phyloP scores from a whole-genome alignment of 2,113 vertebrate species.

The Daubentonia madagascariensis region DNA sequence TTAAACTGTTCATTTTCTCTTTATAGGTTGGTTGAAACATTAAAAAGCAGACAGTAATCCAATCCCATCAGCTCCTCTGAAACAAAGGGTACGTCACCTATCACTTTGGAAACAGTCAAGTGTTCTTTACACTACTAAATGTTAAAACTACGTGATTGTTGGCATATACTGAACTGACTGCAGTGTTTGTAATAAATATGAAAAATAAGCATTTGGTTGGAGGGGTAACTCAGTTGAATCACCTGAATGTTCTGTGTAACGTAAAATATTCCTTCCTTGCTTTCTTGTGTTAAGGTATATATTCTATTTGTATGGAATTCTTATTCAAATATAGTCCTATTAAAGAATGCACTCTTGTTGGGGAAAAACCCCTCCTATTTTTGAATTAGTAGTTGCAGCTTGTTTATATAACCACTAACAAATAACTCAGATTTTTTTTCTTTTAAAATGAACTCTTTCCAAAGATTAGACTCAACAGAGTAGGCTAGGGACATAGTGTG shows the following conservation, averaged over 20 bases:
- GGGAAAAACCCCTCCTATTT: constrained; percentile 53
- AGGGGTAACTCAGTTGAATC: constrained; percentile 64
- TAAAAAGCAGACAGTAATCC: constrained; percentile 96
- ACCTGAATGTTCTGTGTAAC: constrained; percentile 68
- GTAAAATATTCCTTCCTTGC: constrained; percentile 70
- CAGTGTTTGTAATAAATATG: constrained; percentile 50
- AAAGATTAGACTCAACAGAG: constrained; percentile 35
- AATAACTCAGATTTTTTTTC: constrained; percentile 71
- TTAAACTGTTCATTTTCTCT: constrained; percentile 44
- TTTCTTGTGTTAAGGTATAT: constrained; percentile 75
- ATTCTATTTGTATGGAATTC: constrained; percentile 78
- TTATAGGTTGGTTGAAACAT: constrained; percentile 94
- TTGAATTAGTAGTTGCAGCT: constrained; percentile 70
- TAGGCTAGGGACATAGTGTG: not conserved
- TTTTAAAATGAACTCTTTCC: constrained; percentile 47
- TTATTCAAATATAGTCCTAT: constrained; percentile 60
- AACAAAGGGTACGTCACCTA: not conserved
- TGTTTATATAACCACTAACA: constrained; percentile 83
- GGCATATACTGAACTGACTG: constrained; percentile 40
- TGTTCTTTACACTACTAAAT: constrained; percentile 40
- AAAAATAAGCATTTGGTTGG: constrained; percentile 50
- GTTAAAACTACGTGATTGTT: not conserved
- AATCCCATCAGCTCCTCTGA: not conserved
- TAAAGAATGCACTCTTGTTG: constrained; percentile 57
- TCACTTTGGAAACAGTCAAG: constrained; percentile 58